phyloP scores from a whole-genome alignment of 2,797 vertebrate species.

The Sciurus carolinensis region DNA sequence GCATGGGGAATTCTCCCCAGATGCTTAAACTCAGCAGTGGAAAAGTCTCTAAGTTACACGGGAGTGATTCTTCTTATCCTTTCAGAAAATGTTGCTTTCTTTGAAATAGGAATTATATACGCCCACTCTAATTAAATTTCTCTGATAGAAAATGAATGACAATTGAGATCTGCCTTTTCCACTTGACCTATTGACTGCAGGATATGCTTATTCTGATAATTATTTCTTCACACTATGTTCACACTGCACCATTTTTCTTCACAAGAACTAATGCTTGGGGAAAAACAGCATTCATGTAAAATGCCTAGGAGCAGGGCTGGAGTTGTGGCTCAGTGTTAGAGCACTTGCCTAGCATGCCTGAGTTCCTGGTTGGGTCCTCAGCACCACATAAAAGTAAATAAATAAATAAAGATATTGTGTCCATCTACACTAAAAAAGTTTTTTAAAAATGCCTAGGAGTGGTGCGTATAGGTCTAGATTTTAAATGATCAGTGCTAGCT shows the following conservation, averaged over 20 bases:
- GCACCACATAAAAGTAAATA: too few relatives aligned
- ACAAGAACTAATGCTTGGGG: not conserved
- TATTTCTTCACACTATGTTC: constrained; percentile 32
- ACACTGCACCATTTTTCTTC: not conserved
- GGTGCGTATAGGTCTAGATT: not conserved
- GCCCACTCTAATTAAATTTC: constrained; percentile 78
- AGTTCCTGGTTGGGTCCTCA: too few relatives aligned
- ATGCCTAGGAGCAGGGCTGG: not conserved
- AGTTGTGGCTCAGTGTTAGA: too few relatives aligned
- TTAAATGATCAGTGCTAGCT: not conserved
- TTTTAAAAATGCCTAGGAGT: not conserved
- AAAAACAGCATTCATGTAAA: not conserved
- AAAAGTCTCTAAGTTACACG: constrained; percentile 86
- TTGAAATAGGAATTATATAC: constrained; percentile 84
- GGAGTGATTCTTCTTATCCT: constrained; percentile 80
- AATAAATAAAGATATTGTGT: too few relatives aligned
- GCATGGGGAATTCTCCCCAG: constrained; percentile 78
- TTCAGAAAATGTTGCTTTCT: constrained; percentile 86
- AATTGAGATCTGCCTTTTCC: constrained; percentile 52
- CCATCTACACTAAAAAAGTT: too few relatives aligned
- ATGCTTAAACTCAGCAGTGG: constrained; percentile 84
- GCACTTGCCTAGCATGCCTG: too few relatives aligned
- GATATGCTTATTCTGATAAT: not conserved
- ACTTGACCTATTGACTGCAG: constrained; percentile 66
- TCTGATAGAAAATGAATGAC: constrained; percentile 82